Evolutionary conservation across 35 echinoderm and acorn worm species (phyloP), one percentile per base, ranked within the genome.

Genomic region (Heliocidaris erythrogramma): DNA sequence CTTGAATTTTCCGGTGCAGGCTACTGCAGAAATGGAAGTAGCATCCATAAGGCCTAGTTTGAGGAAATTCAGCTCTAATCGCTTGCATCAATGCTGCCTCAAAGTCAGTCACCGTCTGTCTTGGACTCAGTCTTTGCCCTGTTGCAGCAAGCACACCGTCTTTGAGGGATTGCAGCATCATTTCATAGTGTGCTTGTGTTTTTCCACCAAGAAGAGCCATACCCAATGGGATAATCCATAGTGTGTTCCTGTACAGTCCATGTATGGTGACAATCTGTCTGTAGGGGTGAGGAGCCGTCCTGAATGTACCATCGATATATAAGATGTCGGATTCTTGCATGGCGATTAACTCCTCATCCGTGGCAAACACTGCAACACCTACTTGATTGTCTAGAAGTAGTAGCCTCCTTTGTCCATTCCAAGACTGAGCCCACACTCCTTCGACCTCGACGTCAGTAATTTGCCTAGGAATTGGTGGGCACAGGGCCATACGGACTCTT

Each of bases 11-110:
- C 31, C 94, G 13, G 47, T 89, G 93, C 90, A 95, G 90, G 90
- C 95, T 95, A 47, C 90, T 92, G 69, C 88, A 93, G 60, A 95
- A 95, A 95, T 95, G 95, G 59, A 95, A 95, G 47, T 95, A 95
- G 59, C 95, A 95, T 31, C 95, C 95, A 7, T 61, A 32, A 30
- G 50, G 48, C 52, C 95, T 92, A 48, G 50, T 95, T 21, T 49
- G 50, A 31, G 95, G 95, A 93, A 95, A 92, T 49, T 95, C 50
- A 47, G 49, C 90, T 60, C 60, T 42, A 59, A 95, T 31, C 47
- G 88, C 95, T 84, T 60, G 48, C 56, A 93, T 95, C 30, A 95
- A 60, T 31, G 95, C 49, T 65, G 60, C 89, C 61, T 95, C 95
- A 93, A 95, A 95, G 49, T 95, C 95, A 48, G 89, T 59, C n/a